A percentile compares a stretch with the other conserved stretches of the same genome.
Conservation (phyloP, 2,113 vertebrate species). For the Grammomys surdaster region DNA sequence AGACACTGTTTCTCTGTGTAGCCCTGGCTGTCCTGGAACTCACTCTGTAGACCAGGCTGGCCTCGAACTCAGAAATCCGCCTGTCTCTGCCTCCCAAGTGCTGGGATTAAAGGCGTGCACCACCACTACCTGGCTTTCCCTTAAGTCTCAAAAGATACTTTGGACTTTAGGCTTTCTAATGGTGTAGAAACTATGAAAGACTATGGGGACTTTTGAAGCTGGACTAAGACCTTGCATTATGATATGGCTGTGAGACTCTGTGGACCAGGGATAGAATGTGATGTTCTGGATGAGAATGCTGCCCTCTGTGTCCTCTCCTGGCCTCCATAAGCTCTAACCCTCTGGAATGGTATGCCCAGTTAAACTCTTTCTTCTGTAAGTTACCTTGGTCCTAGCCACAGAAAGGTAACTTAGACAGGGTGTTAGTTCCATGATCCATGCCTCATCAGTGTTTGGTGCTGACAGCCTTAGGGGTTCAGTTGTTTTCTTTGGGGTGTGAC, state of each 20-base stretch:
- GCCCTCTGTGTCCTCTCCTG: background rate
- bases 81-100: too few relatives aligned
- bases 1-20: too few relatives aligned
- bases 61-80: too few relatives aligned
- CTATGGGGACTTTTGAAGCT: background rate
- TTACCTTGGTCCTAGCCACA: background rate
- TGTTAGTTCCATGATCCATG: background rate
- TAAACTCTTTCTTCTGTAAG: background rate
- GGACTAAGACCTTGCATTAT: background rate
- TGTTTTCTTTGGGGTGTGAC: too few relatives aligned
- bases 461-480: rapidly evolving
- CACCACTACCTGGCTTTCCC: too few relatives aligned
- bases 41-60: too few relatives aligned
- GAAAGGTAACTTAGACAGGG: background rate
- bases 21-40: too few relatives aligned
- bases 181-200: background rate
- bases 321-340: background rate
- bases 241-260: background rate
- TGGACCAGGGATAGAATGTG: background rate
- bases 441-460: background rate
- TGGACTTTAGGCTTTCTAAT: background rate
- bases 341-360: background rate
- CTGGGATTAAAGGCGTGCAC: too few relatives aligned
- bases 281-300: background rate
- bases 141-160: background rate